Evolutionary conservation across 2,888 invertebrate genomes (phyloP), one percentile per base, ranked within the genome.

Genomic region (Agonopterix alstromeriana): DNA sequence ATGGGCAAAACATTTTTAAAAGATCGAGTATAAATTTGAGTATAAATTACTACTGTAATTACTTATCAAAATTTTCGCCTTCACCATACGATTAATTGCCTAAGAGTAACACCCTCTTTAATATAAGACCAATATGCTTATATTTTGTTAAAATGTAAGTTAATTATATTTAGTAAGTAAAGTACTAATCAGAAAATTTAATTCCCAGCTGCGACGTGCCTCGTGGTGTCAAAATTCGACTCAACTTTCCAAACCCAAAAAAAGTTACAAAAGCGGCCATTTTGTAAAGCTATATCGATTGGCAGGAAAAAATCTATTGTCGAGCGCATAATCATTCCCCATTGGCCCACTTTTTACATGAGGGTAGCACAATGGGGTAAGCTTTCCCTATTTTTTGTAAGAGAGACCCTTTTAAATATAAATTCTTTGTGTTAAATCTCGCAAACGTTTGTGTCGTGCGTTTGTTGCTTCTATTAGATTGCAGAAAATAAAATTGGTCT

Each of bases 341-440:
- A 87, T 87, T 87, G 87, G 87, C 84, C 86, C 82, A 86, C 70
- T 85, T 87, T 82, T 81, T 74, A 76, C 69, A 73, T 63, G 73
- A 77, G 83, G 85, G 83, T 76, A 73, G 73, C 69, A 79, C 75
- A 77, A 79, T 77, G 65, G 77, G 73, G 67, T 60, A 56, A 70
- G 69, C 78, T 82, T 84, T 86, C 82, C 82, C 84, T 70, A 69
- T 70, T 78, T 83, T 84, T 82, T 82, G 71, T 61, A 61, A 48
- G 45, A 44, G 54, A 52, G 65, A 59, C 73, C 79, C 70, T 77
- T 78, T 75, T 71, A 73, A 79, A 79, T 74, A 75, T 71, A 69
- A 73, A 70, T 72, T 70, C 68, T 63, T 68, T 63, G 63, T 64
- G 63, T 70, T 59, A 57, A 72, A 70, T 70, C 61, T 65, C 60